Base-by-base conservation (phyloP, 2,113 vertebrate species). In the Halcyon senegalensis region DNA sequence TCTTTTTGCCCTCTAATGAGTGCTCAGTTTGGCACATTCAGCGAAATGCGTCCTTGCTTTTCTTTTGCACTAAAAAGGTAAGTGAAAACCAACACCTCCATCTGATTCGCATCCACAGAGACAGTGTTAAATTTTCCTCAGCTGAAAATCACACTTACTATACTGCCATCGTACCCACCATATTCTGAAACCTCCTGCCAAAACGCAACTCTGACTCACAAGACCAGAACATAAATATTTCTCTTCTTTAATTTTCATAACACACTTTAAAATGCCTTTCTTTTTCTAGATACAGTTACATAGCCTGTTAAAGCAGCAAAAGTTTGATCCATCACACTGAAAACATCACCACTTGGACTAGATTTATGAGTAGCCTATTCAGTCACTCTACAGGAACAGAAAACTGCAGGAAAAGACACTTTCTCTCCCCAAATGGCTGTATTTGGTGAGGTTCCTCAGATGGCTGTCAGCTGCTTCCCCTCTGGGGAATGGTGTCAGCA, bases 161-260 rank as follows among this genome's bases (percentile, higher is more conserved):
- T 25, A 78, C 8, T 93, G 73, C 39, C 70, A 93, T 46, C 48
- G 1, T 79, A 84, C 11, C 16, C 33, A 82, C 33, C 15, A 58
- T 64, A 92, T 74, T 84, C 73, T 76, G n/a, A 84, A 35, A 91
- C 67, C 74, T 89, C 25, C 53, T 84, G 89, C 55, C 95, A 94
- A 87, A 90, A 93, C 35, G 66, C 17, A 96, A 19, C 21, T 88
- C 85, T 94, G 89, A 94, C 62, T 96, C 90, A 94, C 37, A 93
- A 69, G 58, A 87, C 67, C 77, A 92, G 80, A 92, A 89, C 28
- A 79, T 79, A 95, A 95, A 94, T 95, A 90, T 95, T 96, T 95
- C 77, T 88, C 3, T 76, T 96, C 64, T 73, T 80, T 82, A 68
- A 92, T 92, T 96, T 96, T 85, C 63, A 79, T 25, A 68, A 78